Evolutionary conservation across 92 coral and sea anemone genomes (phyloP).

Genomic region (Parazoanthus atlanticus): DNA sequence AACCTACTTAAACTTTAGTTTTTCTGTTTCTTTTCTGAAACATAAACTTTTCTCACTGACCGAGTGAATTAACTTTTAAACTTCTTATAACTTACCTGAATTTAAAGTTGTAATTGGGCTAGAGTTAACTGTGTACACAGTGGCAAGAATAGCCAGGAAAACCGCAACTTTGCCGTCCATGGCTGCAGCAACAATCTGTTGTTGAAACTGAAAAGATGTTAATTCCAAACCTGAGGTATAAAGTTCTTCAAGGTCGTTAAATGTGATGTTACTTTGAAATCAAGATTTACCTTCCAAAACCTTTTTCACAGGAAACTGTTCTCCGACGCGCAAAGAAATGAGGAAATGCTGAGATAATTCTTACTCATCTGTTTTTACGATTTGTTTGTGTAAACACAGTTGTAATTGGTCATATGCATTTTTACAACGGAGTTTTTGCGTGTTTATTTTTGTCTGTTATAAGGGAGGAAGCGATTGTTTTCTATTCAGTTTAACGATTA

Average conservation of each 20-base stretch:
- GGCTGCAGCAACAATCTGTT: slow-evolving; percentile 3
- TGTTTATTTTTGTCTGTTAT: not conserved
- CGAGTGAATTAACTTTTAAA: not conserved
- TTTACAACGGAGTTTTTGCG: not conserved
- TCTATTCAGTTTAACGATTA: not conserved
- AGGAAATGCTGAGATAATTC: slow-evolving; percentile 39
- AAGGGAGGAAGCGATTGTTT: not conserved
- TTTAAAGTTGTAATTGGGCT: slow-evolving; percentile 25
- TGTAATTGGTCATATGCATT: not conserved
- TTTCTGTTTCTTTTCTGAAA: too few relatives aligned
- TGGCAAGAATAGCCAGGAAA: not conserved
- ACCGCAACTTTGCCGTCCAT: slow-evolving; percentile 41
- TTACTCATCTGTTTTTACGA: slow-evolving; percentile 40
- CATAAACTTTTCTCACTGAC: not conserved
- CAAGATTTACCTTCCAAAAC: not conserved
- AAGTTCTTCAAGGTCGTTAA: not conserved
- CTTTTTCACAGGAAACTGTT: not conserved
- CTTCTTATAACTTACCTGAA: not conserved
- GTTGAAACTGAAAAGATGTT: not conserved
- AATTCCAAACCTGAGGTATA: not conserved
- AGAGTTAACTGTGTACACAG: slow-evolving; percentile 16
- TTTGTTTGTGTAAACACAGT: slow-evolving; percentile 26
- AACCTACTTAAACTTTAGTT: not conserved
- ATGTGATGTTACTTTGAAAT: not conserved
- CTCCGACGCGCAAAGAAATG: not conserved